Evolutionary conservation across 2,888 invertebrate genomes (phyloP), one percentile per base, ranked within the genome.

Genomic region (Mesochorus sp.): DNA sequence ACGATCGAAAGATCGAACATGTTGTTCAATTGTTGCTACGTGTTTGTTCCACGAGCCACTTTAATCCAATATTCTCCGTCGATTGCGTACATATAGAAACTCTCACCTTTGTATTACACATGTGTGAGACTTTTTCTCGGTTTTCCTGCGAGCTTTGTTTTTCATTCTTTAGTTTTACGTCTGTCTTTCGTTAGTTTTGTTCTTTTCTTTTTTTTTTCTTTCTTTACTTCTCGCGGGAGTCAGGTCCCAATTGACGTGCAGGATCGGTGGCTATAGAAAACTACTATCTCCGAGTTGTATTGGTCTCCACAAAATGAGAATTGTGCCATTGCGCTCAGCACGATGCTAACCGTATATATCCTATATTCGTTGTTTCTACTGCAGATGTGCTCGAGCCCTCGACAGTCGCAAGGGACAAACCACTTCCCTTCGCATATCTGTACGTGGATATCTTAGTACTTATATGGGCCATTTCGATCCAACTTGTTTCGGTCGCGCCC

Each of bases 291-390:
- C n/a, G 53, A 53, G 66, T 42, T 12, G 49, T 39, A 53, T 21
- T 39, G 53, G 53, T 49, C 49, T 53, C 53, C 53, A 67, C 42
- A 55, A 67, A 55, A 67, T 67, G 67, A 67, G 67, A 67, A 53
- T 67, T 67, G 67, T 67, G 53, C 53, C 67, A 53, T 12, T 31
- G 49, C 49, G 26, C 49, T 49, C 49, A 49, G 49, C 49, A 49
- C 24, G 49, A 24, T 49, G 49, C 24, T 49, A 39, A n/a, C 39
- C 12, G 12, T 39, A 39, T n/a, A 39, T 12, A 39, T n/a, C 10
- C 39, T n/a, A n/a, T 39, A 39, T 39, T 3, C n/a, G 8, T 12
- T n/a, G 39, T 39, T 39, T 39, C 39, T 39, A 39, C 39, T 39
- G 39, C 39, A n/a, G 39, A 39, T 39, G 12, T 3, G 8, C 39